phyloP scores from a whole-genome alignment of 2,113 vertebrate genomes.

The Lophotis ruficrista region DNA sequence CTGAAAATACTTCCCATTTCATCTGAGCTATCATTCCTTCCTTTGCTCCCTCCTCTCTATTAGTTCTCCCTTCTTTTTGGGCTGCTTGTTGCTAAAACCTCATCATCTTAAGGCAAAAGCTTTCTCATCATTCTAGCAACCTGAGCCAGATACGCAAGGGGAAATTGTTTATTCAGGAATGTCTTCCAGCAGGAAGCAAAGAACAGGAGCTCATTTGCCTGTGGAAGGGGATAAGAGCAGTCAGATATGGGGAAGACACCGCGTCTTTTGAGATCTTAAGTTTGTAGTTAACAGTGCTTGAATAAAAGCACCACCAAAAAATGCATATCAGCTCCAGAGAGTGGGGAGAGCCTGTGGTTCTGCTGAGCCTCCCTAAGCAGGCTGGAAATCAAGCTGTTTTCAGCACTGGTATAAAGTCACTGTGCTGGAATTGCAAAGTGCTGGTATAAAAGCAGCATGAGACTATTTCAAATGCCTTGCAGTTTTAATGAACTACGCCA shows the following conservation, averaged over 20 bases:
- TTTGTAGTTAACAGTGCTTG: not conserved
- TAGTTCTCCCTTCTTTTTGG: not conserved
- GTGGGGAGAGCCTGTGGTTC: not conserved
- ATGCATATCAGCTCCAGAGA: not conserved
- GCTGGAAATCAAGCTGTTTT: not conserved
- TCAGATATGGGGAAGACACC: constrained; percentile 23
- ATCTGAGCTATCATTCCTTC: not conserved
- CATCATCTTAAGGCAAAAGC: not conserved
- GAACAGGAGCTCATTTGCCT: constrained; percentile 67
- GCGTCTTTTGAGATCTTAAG: not conserved
- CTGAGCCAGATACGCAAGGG: not conserved
- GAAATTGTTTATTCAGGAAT: constrained; percentile 66
- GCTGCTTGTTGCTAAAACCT: not conserved
- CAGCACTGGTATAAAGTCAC: not conserved
- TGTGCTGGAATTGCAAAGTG: not conserved
- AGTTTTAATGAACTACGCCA: not conserved
- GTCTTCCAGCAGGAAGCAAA: constrained; percentile 64
- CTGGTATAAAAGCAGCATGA: not conserved
- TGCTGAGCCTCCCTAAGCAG: not conserved
- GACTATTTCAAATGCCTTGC: not conserved
- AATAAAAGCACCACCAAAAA: not conserved
- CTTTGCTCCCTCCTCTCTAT: not conserved
- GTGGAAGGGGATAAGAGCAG: constrained; percentile 60
- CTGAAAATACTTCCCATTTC: not conserved
- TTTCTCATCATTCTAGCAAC: not conserved